Conservation (phyloP, 2,888 invertebrate genomes). For the Ganaspis brasiliensis region DNA sequence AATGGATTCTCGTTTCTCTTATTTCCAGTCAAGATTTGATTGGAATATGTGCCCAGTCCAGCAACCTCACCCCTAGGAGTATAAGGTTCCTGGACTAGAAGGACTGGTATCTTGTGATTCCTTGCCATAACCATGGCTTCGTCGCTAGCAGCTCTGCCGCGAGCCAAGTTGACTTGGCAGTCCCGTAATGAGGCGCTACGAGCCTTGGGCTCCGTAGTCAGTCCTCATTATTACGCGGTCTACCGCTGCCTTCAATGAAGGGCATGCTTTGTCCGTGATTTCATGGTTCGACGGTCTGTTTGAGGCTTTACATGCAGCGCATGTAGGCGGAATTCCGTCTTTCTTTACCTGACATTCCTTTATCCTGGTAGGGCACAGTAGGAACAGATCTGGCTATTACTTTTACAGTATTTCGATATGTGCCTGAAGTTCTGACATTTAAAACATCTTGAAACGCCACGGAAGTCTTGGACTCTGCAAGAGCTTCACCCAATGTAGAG, state of each 20-base stretch:
- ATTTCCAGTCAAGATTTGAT: neutral
- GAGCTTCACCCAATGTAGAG: slow-evolving; percentile 49
- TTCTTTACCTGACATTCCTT: neutral
- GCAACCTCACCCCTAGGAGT: neutral
- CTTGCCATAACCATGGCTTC: neutral
- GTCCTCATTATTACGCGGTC: neutral
- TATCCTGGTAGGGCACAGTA: slow-evolving; percentile 46
- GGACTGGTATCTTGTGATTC: neutral
- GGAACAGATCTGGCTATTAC: slow-evolving; percentile 38
- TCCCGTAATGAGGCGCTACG: neutral
- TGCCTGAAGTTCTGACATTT: slow-evolving; percentile 60
- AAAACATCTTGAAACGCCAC: slow-evolving; percentile 53
- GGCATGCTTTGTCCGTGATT: slow-evolving; percentile 1
- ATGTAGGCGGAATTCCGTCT: neutral
- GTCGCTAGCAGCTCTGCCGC: neutral
- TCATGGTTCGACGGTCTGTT: slow-evolving; percentile 13
- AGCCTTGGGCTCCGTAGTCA: neutral
- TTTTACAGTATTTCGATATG: slow-evolving; percentile 47
- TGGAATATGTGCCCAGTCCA: neutral
- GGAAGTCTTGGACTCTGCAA: slow-evolving; percentile 51
- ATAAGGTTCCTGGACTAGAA: slow-evolving; percentile 35
- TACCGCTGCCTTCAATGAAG: slow-evolving; percentile 6
- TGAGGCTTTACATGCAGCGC: slow-evolving; percentile 5
- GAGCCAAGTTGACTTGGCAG: slow-evolving; percentile 39
- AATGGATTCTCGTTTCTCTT: neutral